A percentile compares a stretch with the other conserved stretches of the same genome.
phyloP scores from a whole-genome alignment of 2,113 vertebrate species.

The Cisticola juncidis region DNA sequence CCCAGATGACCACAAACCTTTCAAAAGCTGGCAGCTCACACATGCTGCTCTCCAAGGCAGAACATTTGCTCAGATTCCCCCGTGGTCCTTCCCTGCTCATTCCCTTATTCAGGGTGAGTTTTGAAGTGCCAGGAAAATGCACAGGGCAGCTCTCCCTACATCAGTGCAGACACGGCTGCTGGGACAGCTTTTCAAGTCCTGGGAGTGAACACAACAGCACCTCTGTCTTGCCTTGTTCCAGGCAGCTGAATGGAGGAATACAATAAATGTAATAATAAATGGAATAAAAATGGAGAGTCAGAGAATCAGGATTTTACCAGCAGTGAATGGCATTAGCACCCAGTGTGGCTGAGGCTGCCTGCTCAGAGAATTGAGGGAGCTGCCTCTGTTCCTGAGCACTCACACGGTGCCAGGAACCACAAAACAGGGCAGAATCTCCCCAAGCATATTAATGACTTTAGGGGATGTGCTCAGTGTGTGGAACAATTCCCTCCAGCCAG shows the following conservation, averaged over 20 bases:
- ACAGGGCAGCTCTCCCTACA: neutral
- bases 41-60: neutral
- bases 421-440: neutral
- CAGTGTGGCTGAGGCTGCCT: neutral
- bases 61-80: neutral
- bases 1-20: neutral
- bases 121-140: neutral
- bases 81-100: neutral
- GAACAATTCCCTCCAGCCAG: neutral
- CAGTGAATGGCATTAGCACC: neutral
- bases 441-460: neutral
- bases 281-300: neutral
- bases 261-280: no score
- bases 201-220: neutral
- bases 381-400: neutral
- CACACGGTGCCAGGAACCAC: neutral
- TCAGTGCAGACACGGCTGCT: neutral
- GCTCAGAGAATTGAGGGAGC: neutral
- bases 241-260: neutral
- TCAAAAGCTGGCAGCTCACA: slow-evolving; percentile 20
- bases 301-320: neutral
- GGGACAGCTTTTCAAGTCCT: neutral
- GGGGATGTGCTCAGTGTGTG: neutral
- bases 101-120: neutral
- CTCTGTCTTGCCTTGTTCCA: neutral